Evolutionary conservation across 2,888 invertebrate genomes (phyloP), one percentile per base, ranked within the genome.

Genomic region (Theodoxus fluviatilis): DNA sequence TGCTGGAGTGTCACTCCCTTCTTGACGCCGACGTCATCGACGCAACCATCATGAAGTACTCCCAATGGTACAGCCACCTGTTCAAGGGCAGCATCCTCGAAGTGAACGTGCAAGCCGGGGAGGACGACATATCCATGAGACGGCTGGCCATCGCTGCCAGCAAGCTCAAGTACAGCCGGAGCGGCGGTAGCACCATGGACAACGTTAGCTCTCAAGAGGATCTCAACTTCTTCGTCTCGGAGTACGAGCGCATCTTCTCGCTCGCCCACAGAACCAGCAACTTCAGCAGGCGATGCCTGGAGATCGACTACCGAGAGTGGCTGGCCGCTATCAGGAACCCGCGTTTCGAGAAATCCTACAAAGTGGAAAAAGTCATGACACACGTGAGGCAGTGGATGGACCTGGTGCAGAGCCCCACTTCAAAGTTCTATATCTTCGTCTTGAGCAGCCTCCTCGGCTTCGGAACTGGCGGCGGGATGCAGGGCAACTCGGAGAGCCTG

Each of bases 241-340:
- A 74, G 18, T 74, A 74, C 64, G 78, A 79, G 63, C 65, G 70
- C 9, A 76, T 73, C 52, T 77, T 79, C 37, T 72, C 75, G 4
- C 68, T n/a, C n/a, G n/a, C n/a, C n/a, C n/a, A n/a, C n/a, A n/a
- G 31, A 37, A 74, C 72, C 1, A 61, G 57, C 9, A 25, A 52
- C 35, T 12, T 35, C 9, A 9, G 40, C 9, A 70, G 68, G 35
- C 70, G 73, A 59, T 75, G 73, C 9, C 59, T 79, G 3, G 79
- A 79, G 33, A 65, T 71, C 40, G 78, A 78, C 67, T 77, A 74
- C 65, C 73, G 71, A 33, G 79, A 79, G 57, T 79, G 79, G 79
- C 71, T 79, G 3, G 59, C 73, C 66, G 79, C 77, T 1, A 77
- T 79, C 31, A 57, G 79, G n/a, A 73, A 76, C 35, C 71, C 71